Conservation (phyloP, 2,797 vertebrate species). For the Serranus cabrilla region DNA sequence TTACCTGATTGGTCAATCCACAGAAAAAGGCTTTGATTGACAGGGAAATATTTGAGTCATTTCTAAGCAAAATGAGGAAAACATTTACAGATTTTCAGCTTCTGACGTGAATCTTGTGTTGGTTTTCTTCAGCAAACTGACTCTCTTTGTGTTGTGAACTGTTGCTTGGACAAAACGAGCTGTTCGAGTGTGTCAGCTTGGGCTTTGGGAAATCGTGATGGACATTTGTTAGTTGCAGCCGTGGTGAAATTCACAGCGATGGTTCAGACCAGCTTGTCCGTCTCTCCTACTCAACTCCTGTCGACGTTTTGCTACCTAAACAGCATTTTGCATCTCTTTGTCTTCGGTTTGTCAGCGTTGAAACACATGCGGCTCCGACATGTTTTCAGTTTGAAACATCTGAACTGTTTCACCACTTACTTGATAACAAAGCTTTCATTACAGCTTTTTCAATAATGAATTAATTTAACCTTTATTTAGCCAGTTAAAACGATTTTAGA, state of each 20-base stretch:
- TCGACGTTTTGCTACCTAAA: neutral
- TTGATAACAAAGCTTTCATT: neutral
- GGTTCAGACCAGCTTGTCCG: slow-evolving; percentile 5
- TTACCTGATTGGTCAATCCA: too few relatives aligned
- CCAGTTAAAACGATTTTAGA: too few relatives aligned
- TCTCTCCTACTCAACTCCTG: slow-evolving; percentile 21
- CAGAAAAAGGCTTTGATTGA: neutral
- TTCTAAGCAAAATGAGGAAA: neutral
- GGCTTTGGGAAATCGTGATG: neutral
- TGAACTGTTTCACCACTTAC: neutral
- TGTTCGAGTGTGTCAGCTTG: neutral
- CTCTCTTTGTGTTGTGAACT: neutral
- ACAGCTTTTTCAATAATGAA: too few relatives aligned
- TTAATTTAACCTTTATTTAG: too few relatives aligned
- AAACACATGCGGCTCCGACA: neutral
- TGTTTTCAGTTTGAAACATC: neutral
- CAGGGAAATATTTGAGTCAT: neutral
- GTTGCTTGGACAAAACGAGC: neutral
- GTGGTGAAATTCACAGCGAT: slow-evolving; percentile 1
- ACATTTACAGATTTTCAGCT: neutral
- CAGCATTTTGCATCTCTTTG: neutral
- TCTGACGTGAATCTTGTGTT: slow-evolving; percentile 2
- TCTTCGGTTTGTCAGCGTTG: neutral
- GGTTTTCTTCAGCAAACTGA: neutral
- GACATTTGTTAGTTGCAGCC: slow-evolving; percentile 16